phyloP scores from a whole-genome alignment of 1,140 invertebrate species.

The Drosophila funebris region DNA sequence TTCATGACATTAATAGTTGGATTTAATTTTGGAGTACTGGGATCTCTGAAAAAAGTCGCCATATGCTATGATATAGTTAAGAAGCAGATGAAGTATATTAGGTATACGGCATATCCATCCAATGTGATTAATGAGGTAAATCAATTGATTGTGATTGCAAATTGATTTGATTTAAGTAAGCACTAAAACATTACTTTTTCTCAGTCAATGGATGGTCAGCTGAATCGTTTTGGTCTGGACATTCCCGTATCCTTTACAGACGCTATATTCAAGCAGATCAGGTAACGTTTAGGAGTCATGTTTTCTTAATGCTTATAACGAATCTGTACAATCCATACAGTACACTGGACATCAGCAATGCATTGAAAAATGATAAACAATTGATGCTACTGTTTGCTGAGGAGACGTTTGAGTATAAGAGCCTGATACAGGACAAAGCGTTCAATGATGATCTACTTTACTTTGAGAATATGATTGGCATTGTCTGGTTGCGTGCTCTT shows the following conservation, averaged over 20 bases:
- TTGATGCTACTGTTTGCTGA: slow-evolving; percentile 18
- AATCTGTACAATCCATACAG: not conserved
- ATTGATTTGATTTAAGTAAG: not conserved
- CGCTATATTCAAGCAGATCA: slow-evolving; percentile 12
- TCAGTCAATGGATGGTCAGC: slow-evolving; percentile 27
- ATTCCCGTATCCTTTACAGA: not conserved
- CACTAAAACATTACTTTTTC: not conserved
- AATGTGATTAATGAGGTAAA: slow-evolving; percentile 32
- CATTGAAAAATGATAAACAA: not conserved
- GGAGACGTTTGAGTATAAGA: slow-evolving; percentile 11
- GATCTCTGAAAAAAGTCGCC: slow-evolving; percentile 25
- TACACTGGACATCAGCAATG: not conserved
- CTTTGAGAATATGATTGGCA: slow-evolving; percentile 29
- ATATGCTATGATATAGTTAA: slow-evolving; percentile 43
- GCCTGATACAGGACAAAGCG: slow-evolving; percentile 27
- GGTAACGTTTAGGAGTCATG: slow-evolving; percentile 8
- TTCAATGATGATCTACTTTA: not conserved
- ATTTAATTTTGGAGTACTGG: not conserved
- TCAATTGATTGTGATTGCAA: not conserved
- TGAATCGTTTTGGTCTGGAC: slow-evolving; percentile 42
- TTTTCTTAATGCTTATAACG: not conserved
- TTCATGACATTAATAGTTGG: slow-evolving; percentile 49
- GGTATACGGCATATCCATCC: slow-evolving; percentile 30
- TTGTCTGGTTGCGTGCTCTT: slow-evolving; percentile 37
- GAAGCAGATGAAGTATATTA: slow-evolving; percentile 33